Evolutionary conservation across 1,140 invertebrate genomes (phyloP).

Genomic region (Neodiprion virginianus): DNA sequence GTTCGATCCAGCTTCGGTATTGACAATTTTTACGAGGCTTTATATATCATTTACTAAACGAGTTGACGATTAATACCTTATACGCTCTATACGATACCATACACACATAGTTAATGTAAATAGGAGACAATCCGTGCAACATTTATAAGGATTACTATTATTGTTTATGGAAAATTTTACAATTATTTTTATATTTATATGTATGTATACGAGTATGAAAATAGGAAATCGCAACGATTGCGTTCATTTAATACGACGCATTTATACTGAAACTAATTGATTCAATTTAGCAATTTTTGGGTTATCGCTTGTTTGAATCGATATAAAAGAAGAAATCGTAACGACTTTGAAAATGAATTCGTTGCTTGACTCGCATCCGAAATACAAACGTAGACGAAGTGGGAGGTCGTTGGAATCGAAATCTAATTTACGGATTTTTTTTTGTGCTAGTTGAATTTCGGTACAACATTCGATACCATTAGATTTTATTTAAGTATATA

Average conservation of each 20-base stretch:
- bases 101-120: neutral
- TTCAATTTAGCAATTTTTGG: too few species aligned
- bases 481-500: too few species aligned
- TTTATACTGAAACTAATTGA: neutral
- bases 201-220: neutral
- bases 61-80: too few species aligned
- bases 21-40: too few species aligned
- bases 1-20: too few species aligned
- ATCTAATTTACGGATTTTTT: neutral
- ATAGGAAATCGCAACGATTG: constrained; percentile 2
- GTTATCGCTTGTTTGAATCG: too few species aligned
- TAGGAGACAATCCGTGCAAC: constrained; percentile 1
- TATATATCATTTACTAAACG: too few species aligned
- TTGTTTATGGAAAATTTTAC: neutral
- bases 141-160: constrained; percentile 2
- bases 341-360: neutral
- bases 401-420: neutral
- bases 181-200: neutral
- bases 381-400: neutral
- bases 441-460: too few species aligned
- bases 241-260: neutral
- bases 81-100: too few species aligned
- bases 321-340: neutral
- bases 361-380: neutral
- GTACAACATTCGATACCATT: too few species aligned